These are phyloP conservation scores for Serilophus lunatus DNA, from an alignment of 2,113 vertebrate species.

Conservation along the genomic window DNA sequence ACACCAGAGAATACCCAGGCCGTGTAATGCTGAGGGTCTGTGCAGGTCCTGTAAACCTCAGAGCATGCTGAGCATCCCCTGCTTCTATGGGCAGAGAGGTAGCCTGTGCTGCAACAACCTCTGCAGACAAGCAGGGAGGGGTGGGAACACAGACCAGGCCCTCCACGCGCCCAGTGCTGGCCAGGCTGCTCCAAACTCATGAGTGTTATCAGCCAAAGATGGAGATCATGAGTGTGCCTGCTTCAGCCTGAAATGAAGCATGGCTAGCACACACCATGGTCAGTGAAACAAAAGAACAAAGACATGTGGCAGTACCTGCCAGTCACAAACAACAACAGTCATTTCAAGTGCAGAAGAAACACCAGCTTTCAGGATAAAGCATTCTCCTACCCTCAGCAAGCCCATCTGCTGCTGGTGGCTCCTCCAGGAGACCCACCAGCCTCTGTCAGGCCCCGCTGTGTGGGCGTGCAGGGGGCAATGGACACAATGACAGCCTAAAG, in stretches of 20 bases:
- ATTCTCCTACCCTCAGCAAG: neutral
- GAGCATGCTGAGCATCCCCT: neutral
- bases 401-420: neutral
- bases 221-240: neutral
- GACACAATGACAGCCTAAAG: neutral
- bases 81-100: rapidly evolving
- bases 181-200: neutral
- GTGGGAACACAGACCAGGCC: neutral
- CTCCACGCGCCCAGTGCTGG: neutral
- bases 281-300: neutral
- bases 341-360: neutral
- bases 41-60: neutral
- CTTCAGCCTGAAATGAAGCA: neutral
- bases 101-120: neutral
- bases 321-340: neutral
- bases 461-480: rapidly evolving
- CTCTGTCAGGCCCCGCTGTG: neutral
- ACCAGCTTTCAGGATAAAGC: neutral
- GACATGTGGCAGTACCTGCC: neutral
- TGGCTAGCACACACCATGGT: rapidly evolving
- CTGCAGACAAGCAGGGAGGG: neutral
- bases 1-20: neutral
- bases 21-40: neutral
- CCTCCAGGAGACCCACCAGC: neutral
- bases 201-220: neutral